Conservation (phyloP, 2,888 invertebrate genomes). For the Sphaeridia pumilis region DNA sequence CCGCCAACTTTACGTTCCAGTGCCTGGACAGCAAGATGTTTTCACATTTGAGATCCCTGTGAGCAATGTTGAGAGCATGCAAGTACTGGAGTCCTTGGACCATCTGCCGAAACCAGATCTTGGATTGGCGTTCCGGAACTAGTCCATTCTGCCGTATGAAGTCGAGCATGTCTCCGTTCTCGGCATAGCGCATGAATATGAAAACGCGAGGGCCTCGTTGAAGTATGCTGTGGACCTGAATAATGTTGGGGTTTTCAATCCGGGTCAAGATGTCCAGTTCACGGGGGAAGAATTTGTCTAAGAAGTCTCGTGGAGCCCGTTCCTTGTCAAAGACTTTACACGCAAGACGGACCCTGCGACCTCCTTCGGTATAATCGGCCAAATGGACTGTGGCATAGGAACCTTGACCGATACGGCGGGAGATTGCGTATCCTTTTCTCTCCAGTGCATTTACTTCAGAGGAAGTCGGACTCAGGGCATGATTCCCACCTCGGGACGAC, state of each 20-base stretch:
- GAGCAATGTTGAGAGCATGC: constrained; percentile 71
- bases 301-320: constrained; percentile 76
- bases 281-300: constrained; percentile 83
- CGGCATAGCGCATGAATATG: constrained; percentile 83
- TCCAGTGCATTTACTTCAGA: constrained; percentile 76
- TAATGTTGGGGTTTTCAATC: constrained; percentile 80
- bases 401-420: constrained; percentile 80
- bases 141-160: constrained; percentile 66
- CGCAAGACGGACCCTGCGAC: constrained; percentile 56
- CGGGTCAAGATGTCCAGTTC: constrained; percentile 80
- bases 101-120: constrained; percentile 78
- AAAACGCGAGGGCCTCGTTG: constrained; percentile 72
- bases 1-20: constrained; percentile 80
- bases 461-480: constrained; percentile 32
- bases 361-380: constrained; percentile 64
- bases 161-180: constrained; percentile 78
- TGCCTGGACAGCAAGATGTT: constrained; percentile 72
- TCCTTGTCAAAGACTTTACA: constrained; percentile 86
- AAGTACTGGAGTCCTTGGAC: constrained; percentile 69
- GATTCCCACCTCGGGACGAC: constrained; percentile 10
- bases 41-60: constrained; percentile 77
- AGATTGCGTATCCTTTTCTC: constrained; percentile 69
- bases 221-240: constrained; percentile 68
- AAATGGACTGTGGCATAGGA: constrained; percentile 82
- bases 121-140: constrained; percentile 64